phyloP scores from a whole-genome alignment of 2,113 vertebrate genomes.

The Tachysurus fulvidraco region DNA sequence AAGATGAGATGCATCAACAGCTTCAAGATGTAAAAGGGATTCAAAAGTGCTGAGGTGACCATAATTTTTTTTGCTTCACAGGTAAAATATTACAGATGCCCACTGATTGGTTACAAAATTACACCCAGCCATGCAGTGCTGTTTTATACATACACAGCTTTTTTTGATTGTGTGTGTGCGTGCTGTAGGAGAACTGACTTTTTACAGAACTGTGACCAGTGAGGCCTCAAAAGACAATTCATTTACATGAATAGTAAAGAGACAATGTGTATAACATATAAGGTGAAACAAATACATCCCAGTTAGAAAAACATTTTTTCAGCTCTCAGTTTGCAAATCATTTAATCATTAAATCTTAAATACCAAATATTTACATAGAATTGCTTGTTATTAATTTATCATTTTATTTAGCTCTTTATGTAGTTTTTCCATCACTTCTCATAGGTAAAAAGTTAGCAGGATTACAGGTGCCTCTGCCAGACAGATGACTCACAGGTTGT shows the following conservation, averaged over 20 bases:
- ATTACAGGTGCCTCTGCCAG: not conserved
- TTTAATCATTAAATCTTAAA: not conserved
- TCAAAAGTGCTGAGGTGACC: not conserved
- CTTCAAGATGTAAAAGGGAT: not conserved
- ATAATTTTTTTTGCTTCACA: not conserved
- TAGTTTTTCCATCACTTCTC: not conserved
- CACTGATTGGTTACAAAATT: not conserved
- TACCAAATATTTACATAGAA: not conserved
- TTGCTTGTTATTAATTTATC: not conserved
- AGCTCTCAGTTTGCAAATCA: not conserved
- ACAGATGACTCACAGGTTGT: constrained; percentile 92
- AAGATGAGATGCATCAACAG: not conserved
- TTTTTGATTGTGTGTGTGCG: not conserved
- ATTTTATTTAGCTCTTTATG: not conserved
- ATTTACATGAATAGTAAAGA: not conserved
- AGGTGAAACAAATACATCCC: not conserved
- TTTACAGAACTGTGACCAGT: not conserved
- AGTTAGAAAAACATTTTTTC: not conserved
- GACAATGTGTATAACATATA: not conserved
- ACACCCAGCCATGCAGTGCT: not conserved
- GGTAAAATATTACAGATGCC: not conserved
- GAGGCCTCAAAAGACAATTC: not conserved
- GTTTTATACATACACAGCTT: not conserved
- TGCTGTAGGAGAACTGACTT: too few species aligned
- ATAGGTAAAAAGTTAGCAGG: not conserved